Base-by-base conservation (phyloP, 2,888 invertebrate genomes). In the Thecocarcelia acutangulata region DNA sequence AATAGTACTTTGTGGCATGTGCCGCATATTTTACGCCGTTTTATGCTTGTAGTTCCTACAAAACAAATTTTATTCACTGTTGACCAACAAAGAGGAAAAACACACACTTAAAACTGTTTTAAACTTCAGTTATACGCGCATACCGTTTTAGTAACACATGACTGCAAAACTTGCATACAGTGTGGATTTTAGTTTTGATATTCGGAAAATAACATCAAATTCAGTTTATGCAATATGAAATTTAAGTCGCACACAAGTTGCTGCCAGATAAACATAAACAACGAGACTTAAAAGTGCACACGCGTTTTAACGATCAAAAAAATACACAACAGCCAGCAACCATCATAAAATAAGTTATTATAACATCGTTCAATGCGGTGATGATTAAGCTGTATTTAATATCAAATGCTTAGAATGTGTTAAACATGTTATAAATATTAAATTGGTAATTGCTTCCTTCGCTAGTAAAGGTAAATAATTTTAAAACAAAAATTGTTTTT, bases 101-200 rank as follows among this genome's bases (percentile, higher is more conserved):
- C n/a, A 46, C 44, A 46, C 21, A 24, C 11, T 46, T 44, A 64
- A 66, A 66, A 73, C 78, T 24, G 66, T 73, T 73, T 66, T 46
- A 28, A 78, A 66, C 78, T 63, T 72, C 66, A 73, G 59, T 46
- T 69, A 73, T 72, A 66, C 24, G 2, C 24, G 24, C 5, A 2
- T 72, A 78, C 59, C 70, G 75, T 74, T 78, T 82, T 82, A 70
- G 78, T 78, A 66, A 82, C 82, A 82, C 82, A 82, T 82, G 82
- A 82, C 74, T 82, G 82, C 66, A 17, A 77, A 72, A 69, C 66
- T 72, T 76, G 52, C 70, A 54, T 33, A 15, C 54, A 33, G 40
- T 48, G 48, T 52, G 68, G 17, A 50, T 52, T 69, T 52, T 63
- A 21, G 50, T 68, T n/a, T 59, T 46, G 8, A 19, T 37, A 44